Evolutionary conservation across 1,140 invertebrate genomes (phyloP).

Genomic region (Penaeus vannamei): DNA sequence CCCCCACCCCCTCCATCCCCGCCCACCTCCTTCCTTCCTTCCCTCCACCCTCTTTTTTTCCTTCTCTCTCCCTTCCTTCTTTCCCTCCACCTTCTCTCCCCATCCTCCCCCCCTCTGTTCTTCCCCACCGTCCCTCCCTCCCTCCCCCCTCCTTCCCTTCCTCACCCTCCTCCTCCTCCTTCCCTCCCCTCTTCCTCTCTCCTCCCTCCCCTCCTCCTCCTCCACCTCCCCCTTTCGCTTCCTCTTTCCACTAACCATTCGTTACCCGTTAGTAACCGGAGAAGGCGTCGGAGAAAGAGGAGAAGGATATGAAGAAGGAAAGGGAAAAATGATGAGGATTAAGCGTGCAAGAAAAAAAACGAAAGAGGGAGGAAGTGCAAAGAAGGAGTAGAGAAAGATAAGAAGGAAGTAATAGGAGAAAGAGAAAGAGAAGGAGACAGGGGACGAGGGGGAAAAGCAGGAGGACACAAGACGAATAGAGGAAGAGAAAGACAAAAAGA

Average conservation of each 20-base stretch:
- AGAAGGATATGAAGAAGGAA: conserved; percentile 9
- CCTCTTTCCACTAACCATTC: conserved; percentile 14
- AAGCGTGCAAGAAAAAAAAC: not conserved
- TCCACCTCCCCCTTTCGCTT: not conserved
- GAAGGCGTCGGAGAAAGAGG: not conserved
- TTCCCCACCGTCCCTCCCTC: not conserved
- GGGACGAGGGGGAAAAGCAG: no score
- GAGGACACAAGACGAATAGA: no score
- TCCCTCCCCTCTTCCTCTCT: not conserved
- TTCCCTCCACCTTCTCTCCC: not conserved
- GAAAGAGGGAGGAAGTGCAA: not conserved
- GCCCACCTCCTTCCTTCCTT: not conserved
- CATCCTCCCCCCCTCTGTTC: not conserved
- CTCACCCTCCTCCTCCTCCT: not conserved
- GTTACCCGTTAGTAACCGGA: not conserved
- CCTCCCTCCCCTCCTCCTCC: no score
- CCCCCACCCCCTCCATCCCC: not conserved
- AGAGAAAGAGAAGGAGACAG: not conserved
- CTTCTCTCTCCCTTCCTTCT: not conserved
- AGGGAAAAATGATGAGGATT: not conserved
- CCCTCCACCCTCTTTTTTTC: conserved; percentile 1
- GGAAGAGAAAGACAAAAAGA: no score
- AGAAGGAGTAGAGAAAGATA: not conserved
- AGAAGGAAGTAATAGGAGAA: not conserved
- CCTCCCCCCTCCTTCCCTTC: not conserved